These are phyloP conservation scores for Porites lobata DNA, from an alignment of 92 coral and sea anemone species.

Conservation along the genomic window DNA sequence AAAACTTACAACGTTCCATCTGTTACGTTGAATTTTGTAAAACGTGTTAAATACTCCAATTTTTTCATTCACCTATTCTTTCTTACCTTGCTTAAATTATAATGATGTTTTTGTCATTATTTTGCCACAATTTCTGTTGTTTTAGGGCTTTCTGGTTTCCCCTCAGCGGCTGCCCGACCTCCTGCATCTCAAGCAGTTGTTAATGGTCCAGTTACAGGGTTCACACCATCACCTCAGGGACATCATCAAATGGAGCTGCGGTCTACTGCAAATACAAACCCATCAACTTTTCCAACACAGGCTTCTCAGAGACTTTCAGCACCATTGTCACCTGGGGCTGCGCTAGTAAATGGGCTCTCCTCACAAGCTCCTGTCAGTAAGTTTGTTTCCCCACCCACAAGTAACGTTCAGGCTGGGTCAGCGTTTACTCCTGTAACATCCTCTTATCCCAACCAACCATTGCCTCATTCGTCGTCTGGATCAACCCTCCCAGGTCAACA, in stretches of 20 bases:
- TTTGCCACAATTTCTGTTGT: not conserved
- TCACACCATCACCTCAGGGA: not conserved
- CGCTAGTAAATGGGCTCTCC: constrained; percentile 35
- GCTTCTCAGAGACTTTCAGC: constrained; percentile 24
- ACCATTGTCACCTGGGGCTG: constrained; percentile 10
- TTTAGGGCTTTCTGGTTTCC: not conserved
- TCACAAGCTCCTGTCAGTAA: not conserved
- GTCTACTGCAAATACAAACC: not conserved
- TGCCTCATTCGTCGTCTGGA: constrained; percentile 10
- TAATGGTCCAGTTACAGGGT: constrained; percentile 46
- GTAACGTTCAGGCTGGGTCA: constrained; percentile 29
- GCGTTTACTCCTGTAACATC: constrained; percentile 46
- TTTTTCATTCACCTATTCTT: no score
- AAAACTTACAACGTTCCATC: no score
- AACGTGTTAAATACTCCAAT: no score
- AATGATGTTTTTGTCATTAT: no score
- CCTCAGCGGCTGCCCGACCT: not conserved
- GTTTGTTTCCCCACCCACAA: not conserved
- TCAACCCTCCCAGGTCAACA: constrained; percentile 36
- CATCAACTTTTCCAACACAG: not conserved
- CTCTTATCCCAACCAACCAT: constrained; percentile 1
- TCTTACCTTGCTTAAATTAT: no score
- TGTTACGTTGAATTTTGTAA: no score
- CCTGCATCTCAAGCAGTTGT: constrained; percentile 27
- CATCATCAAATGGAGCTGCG: constrained; percentile 23